Evolutionary conservation across 2,888 invertebrate species (phyloP), one percentile per base, ranked within the genome.

Genomic region (Chrysolina americana): DNA sequence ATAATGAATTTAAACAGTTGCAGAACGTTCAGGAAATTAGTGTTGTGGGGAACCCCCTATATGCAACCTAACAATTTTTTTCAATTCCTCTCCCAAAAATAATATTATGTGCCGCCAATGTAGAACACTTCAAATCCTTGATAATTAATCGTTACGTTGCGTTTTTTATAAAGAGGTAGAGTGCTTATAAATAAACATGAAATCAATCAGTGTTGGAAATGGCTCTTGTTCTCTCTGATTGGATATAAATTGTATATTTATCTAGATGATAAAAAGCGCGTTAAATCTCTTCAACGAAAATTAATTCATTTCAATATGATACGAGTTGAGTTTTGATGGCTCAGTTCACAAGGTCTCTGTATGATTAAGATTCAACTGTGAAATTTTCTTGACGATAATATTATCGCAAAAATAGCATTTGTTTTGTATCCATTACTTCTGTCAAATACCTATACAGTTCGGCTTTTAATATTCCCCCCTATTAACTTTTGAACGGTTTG

Each of bases 181-280:
- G 65, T 64, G 53, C 74, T 71, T 41, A 74, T 71, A 75, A 71
- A 75, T 71, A 71, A 75, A 75, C 71, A 75, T 62, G 48, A 53
- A 74, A 44, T 65, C 53, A 50, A 74, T 70, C 65, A 56, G 75
- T 64, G 68, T 75, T 71, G 68, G 69, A 71, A 75, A 69, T 69
- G 59, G 41, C 64, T 71, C 28, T 68, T 62, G 70, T 75, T 71
- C 48, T 19, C 47, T 62, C 66, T 75, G 41, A 63, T 71, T 68
- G 71, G 59, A 59, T 56, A 36, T 74, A 66, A 70, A 74, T 73
- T 47, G 63, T 59, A 59, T 36, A 59, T 59, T 59, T 36, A 59
- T 36, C n/a, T 28, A 6, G 23, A 23, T 28, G 36, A 13, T 23
- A 9, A 15, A n/a, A n/a, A 36, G 28, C n/a, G 59, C n/a, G 17